Base-by-base conservation (phyloP, 2,797 vertebrate species). In the Sebastes kiyomatsui region DNA sequence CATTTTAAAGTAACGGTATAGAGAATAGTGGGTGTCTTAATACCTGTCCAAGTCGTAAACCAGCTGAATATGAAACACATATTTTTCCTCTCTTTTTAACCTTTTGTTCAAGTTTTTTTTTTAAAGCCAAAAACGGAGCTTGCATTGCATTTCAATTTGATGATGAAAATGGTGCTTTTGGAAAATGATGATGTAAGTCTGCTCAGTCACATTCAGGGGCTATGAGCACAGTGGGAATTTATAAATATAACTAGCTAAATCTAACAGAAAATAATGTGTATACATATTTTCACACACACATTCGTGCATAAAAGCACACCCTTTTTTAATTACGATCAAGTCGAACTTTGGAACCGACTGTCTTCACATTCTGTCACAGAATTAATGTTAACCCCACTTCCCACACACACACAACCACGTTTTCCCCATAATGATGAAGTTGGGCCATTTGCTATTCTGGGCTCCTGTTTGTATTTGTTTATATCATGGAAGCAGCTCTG, bases 401-500 rank as follows among this genome's bases (percentile, higher is more conserved):
- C 30, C 82, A 68, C 73, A 70, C 61, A 70, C 61, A 85, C 66
- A 52, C 25, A 20, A 46, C 65, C 65, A 55, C 72, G 69, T 76
- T 32, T 27, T 52, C 70, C 49, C 73, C 75, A 62, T 78, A 72
- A 80, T 78, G 80, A 91, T 78, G 80, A 89, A 87, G 87, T 69
- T 8, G n/a, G 79, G 28, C 82, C 75, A 46, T 90, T 92, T 88
- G 76, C 87, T 85, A 78, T 88, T 90, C 90, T 38, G 42, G 64
- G 76, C 80, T 79, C n/a, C 22, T 8, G 25, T 79, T 90, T 88
- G 69, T 88, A 84, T 93, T 93, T 94, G 89, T 90, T 89, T 84
- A 56, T 80, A 54, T 72, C 80, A 67, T 69, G 76, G 76, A 84
- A 84, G 85, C 75, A 20, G 87, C 85, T 88, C 77, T 58, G 80